Evolutionary conservation across 2,113 vertebrate species (phyloP).

Genomic region (Corvus cornix): DNA sequence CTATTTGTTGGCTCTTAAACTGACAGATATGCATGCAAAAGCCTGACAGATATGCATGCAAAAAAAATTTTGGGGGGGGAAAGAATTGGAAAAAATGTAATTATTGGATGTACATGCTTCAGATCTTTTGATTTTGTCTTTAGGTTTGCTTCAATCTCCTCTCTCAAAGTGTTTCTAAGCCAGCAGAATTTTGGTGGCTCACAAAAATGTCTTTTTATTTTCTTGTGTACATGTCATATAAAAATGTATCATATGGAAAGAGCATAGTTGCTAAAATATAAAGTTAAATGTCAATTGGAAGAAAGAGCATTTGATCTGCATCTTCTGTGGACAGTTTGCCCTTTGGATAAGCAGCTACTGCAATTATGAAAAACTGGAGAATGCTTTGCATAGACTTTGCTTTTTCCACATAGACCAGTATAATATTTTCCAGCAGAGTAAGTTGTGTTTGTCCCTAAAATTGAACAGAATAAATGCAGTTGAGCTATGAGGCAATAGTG

Average conservation of each 20-base stretch:
- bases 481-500: neutral
- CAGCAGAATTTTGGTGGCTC: neutral
- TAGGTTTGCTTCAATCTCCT: neutral
- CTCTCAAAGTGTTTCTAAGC: neutral
- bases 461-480: neutral
- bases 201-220: neutral
- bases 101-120: neutral
- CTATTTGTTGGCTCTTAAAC: neutral
- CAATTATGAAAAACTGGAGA: neutral
- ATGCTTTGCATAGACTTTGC: neutral
- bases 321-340: slow-evolving; percentile 21
- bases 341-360: neutral
- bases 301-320: slow-evolving; percentile 20
- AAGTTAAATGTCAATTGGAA: slow-evolving; percentile 49
- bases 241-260: slow-evolving; percentile 9
- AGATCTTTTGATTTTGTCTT: neutral
- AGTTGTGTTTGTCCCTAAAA: neutral
- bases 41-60: neutral
- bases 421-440: neutral
- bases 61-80: neutral
- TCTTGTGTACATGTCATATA: neutral
- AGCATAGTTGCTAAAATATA: neutral
- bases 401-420: neutral
- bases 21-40: neutral
- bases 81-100: neutral